A percentile compares a stretch with the other conserved stretches of the same genome.
Conservation (phyloP, 2,797 vertebrate species). For the Rhadinocentrus ornatus region DNA sequence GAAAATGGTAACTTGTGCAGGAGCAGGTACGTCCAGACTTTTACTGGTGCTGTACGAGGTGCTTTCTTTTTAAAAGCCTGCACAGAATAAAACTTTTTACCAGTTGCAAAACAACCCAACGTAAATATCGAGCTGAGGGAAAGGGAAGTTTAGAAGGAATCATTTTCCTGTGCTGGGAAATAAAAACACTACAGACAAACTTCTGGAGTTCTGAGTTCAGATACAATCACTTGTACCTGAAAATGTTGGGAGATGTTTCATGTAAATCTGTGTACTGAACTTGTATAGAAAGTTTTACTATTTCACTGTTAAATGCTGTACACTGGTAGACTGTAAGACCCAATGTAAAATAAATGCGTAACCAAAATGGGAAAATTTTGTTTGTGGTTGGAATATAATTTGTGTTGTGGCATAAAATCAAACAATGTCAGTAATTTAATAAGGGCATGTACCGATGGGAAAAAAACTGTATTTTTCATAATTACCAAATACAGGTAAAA, state of each 20-base stretch:
- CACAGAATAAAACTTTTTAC: not conserved
- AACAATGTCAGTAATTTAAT: not conserved
- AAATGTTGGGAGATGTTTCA: not conserved
- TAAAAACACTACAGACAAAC: not conserved
- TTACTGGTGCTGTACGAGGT: not conserved
- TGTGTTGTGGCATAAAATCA: not conserved
- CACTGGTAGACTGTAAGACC: not conserved
- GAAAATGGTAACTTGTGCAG: not conserved
- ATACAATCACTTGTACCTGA: not conserved
- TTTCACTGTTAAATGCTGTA: not conserved
- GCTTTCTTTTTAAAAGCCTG: not conserved
- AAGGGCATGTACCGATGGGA: too few species aligned
- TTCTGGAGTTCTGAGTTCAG: not conserved
- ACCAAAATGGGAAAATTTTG: too few species aligned
- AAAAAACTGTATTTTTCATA: too few species aligned
- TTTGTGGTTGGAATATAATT: not conserved
- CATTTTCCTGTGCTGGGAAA: not conserved
- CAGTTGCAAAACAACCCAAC: not conserved
- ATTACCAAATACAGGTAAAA: too few species aligned
- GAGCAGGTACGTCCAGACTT: not conserved
- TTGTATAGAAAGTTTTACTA: constrained; percentile 23
- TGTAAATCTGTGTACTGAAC: not conserved
- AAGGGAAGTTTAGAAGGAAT: not conserved
- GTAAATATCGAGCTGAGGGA: not conserved
- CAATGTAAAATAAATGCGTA: not conserved